Base-by-base conservation (phyloP, 2,113 vertebrate genomes). In the Xyrauchen texanus region DNA sequence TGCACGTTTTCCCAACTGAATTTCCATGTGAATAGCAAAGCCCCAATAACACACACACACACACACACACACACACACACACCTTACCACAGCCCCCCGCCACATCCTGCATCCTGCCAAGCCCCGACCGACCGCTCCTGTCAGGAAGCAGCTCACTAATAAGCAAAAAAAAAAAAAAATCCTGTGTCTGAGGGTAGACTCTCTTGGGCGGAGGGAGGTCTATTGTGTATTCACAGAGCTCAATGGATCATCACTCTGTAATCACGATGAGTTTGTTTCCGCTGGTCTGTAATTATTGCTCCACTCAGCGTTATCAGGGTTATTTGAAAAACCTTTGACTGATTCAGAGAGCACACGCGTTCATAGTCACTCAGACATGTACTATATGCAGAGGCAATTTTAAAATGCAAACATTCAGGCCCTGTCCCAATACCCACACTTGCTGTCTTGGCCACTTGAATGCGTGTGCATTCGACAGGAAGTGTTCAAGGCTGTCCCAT, bases 31-130 rank as follows among this genome's bases (percentile, higher is more conserved):
- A 75, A 73, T 71, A 42, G 55, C 49, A 6, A 62, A 55, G 46
- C 49, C 58, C 65, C 80, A 53, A 64, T 60, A 55, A 66, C 51
- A 68, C 49, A 55, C 49, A 78, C 63, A 68, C 64, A 12, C 63
- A 51, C 52, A 46, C 49, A 75, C 64, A 58, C 68, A 76, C 51
- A 51, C 16, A 49, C 62, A 81, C 72, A 75, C 57, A 76, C 55
- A 55, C 66, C 64, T 61, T 15, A 21, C 42, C 55, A 68, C 0
- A 46, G 12, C 52, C 47, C 66, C 21, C 72, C 51, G 11, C 81
- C 74, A 82, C 81, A 78, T 78, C 81, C 69, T 75, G 70, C 51
- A 69, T 84, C 82, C 82, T 81, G 79, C 44, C 57, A n/a, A 13
- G 21, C 21, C 21, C 21, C 61, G 55, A 72, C 72, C 8, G 44